A percentile compares a stretch with the other conserved stretches of the same genome.
These are phyloP conservation scores for Ptyas mucosa DNA, from an alignment of 2,113 vertebrate species.

Conservation along the genomic window DNA sequence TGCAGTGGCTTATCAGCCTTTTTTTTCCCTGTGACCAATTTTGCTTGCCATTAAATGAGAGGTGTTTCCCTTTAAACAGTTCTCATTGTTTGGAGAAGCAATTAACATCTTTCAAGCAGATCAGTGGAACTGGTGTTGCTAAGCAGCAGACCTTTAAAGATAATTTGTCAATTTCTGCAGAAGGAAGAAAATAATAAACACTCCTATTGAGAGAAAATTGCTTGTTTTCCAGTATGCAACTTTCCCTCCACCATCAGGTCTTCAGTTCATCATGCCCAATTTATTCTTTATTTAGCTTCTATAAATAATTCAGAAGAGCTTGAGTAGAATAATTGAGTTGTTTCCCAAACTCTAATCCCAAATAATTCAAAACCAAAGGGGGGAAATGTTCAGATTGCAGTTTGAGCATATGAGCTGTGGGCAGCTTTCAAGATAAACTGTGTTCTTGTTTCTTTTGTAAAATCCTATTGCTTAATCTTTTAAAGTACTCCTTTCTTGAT, in stretches of 20 bases:
- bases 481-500: slow-evolving; percentile 57
- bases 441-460: slow-evolving; percentile 53
- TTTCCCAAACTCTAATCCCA: slow-evolving; percentile 67
- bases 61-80: slow-evolving; percentile 46
- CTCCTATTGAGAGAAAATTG: slow-evolving; percentile 66
- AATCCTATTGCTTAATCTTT: slow-evolving; percentile 54
- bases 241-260: slow-evolving; percentile 54
- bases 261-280: slow-evolving; percentile 67
- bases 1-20: background rate
- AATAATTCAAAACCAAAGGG: slow-evolving; percentile 66
- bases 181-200: slow-evolving; percentile 70
- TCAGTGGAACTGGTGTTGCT: slow-evolving; percentile 54
- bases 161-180: slow-evolving; percentile 61
- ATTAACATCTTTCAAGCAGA: slow-evolving; percentile 51
- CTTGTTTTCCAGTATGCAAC: slow-evolving; percentile 66
- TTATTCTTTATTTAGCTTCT: slow-evolving; percentile 72
- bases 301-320: slow-evolving; percentile 73
- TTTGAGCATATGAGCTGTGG: slow-evolving; percentile 57
- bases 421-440: slow-evolving; percentile 58
- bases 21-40: background rate
- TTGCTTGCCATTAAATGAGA: slow-evolving; percentile 34
- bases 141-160: slow-evolving; percentile 63
- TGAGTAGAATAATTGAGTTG: slow-evolving; percentile 68
- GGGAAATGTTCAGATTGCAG: slow-evolving; percentile 61
- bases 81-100: slow-evolving; percentile 50